Evolutionary conservation across 2,113 vertebrate species (phyloP).

Genomic region (Gallinago undulata): DNA sequence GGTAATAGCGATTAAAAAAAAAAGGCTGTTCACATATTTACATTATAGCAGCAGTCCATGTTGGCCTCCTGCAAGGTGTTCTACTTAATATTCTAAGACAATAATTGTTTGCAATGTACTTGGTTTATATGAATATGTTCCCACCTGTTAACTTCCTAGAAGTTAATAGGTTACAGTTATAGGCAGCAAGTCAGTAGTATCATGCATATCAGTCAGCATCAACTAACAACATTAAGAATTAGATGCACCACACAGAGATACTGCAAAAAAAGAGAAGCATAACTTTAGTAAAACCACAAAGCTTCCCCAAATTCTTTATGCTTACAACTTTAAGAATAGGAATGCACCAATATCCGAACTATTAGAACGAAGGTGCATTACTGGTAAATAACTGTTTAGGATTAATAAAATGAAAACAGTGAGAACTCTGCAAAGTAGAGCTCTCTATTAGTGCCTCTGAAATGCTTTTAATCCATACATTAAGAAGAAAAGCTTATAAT

Average conservation of each 20-base stretch:
- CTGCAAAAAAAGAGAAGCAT: not conserved
- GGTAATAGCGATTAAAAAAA: rapidly evolving
- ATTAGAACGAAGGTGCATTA: not conserved
- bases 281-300: not conserved
- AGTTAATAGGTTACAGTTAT: not conserved
- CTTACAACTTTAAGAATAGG: not conserved
- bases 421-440: not conserved
- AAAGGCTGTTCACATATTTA: not conserved
- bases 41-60: not conserved
- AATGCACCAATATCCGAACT: not conserved
- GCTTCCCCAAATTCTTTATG: not conserved
- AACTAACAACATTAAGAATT: not conserved
- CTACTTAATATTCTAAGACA: not conserved
- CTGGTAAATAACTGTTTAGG: not conserved
- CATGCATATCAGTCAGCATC: not conserved
- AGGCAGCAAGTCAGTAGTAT: not conserved
- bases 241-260: not conserved
- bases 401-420: not conserved
- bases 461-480: not conserved
- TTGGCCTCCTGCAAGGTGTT: not conserved
- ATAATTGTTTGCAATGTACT: not conserved
- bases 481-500: not conserved
- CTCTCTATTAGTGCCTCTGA: not conserved
- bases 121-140: not conserved
- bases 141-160: not conserved